phyloP scores from a whole-genome alignment of 2,797 vertebrate genomes.

The Parauchenoglanis ngamensis region DNA sequence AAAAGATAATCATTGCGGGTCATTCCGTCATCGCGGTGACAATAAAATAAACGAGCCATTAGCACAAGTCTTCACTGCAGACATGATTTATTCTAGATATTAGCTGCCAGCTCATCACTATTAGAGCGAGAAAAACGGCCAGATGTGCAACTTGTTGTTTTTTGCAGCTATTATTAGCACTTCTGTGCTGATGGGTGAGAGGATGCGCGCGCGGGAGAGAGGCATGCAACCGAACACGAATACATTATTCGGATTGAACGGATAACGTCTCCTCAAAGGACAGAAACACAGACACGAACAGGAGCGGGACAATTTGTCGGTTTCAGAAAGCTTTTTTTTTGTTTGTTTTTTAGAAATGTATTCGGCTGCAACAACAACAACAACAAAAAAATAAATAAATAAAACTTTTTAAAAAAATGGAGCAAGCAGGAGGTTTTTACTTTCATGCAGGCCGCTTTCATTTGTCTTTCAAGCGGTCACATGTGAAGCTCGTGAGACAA shows the following conservation, averaged over 20 bases:
- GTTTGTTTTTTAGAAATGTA: background rate
- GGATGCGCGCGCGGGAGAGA: background rate
- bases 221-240: background rate
- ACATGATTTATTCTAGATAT: background rate
- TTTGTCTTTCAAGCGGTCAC: background rate
- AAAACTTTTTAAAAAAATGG: background rate
- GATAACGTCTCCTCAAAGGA: background rate
- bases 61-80: background rate
- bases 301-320: background rate
- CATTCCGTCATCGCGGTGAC: background rate
- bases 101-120: constrained; percentile 3
- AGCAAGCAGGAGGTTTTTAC: background rate
- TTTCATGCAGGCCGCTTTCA: background rate
- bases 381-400: no score
- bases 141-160: constrained; percentile 21
- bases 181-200: background rate
- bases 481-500: background rate
- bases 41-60: constrained; percentile 22
- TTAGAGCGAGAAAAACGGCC: background rate
- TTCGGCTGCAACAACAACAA: no score
- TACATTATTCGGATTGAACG: background rate
- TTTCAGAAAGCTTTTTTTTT: no score
- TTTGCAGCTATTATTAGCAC: constrained; percentile 11
- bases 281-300: background rate
- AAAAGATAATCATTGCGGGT: background rate